Evolutionary conservation across 2,888 invertebrate genomes (phyloP).

Genomic region (Therioaphis trifolii): DNA sequence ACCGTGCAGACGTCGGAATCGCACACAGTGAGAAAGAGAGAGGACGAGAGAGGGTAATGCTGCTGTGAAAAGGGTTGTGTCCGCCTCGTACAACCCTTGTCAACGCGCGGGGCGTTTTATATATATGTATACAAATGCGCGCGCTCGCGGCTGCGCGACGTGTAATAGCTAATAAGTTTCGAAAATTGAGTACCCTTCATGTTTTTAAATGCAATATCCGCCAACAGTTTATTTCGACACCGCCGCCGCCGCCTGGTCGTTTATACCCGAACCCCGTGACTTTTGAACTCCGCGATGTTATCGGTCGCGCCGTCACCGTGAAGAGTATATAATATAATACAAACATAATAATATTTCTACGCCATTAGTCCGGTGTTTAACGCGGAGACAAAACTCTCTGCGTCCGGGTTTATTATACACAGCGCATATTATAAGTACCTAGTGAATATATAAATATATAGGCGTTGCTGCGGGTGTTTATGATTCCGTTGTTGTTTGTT

Average conservation of each 20-base stretch:
- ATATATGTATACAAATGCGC: constrained; percentile 42
- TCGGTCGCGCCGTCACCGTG: neutral
- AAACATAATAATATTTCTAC: constrained; percentile 34
- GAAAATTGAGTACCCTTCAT: constrained; percentile 41
- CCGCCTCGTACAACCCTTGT: neutral
- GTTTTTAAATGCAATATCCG: constrained; percentile 58
- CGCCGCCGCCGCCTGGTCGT: constrained; percentile 17
- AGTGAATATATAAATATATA: neutral
- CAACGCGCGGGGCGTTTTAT: constrained; percentile 13
- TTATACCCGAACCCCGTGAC: constrained; percentile 25
- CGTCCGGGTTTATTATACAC: neutral
- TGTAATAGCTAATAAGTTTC: constrained; percentile 53
- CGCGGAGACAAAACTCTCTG: constrained; percentile 27
- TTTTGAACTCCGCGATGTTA: constrained; percentile 46
- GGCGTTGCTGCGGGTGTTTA: neutral
- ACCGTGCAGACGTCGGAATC: constrained; percentile 38
- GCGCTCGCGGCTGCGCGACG: too few species aligned
- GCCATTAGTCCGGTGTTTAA: constrained; percentile 42
- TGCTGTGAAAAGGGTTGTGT: constrained; percentile 48
- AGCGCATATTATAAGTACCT: neutral
- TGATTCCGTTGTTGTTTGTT: constrained; percentile 4
- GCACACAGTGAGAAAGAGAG: too few species aligned
- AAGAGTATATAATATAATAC: too few species aligned
- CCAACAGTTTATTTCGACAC: constrained; percentile 20
- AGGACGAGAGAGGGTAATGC: too few species aligned